phyloP scores from a whole-genome alignment of 2,888 invertebrate species.

The Ornithoptera priamus region DNA sequence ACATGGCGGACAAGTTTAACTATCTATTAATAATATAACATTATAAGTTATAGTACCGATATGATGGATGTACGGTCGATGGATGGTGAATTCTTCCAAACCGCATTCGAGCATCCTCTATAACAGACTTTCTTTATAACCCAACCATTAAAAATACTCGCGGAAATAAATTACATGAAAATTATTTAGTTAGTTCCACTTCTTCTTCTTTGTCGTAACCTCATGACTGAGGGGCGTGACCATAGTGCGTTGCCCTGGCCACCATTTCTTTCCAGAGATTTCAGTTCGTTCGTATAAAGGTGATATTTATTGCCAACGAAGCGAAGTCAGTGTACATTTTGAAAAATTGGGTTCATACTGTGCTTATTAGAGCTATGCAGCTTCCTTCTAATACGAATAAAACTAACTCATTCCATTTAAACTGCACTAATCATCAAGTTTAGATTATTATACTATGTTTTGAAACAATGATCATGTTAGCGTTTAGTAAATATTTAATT shows the following conservation, averaged over 20 bases:
- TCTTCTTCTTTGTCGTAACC: no score
- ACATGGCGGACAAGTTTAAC: no score
- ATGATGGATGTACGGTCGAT: no score
- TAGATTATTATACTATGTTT: neutral
- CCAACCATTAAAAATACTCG: neutral
- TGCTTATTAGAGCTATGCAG: constrained; percentile 3
- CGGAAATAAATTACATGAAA: neutral
- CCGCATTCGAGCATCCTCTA: no score
- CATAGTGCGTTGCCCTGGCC: no score
- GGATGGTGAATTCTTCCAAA: no score
- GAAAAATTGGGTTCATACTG: constrained; percentile 4
- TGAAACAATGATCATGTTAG: neutral
- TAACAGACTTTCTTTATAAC: no score
- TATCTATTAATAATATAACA: no score
- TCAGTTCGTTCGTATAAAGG: neutral
- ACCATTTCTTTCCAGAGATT: neutral
- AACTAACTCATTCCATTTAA: neutral
- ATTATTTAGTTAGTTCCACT: neutral
- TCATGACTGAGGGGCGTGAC: no score
- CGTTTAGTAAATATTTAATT: neutral
- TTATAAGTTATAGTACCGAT: no score
- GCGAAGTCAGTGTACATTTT: neutral
- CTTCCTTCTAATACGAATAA: neutral
- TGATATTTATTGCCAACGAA: neutral
- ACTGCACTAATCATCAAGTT: neutral